Evolutionary conservation across 2,888 invertebrate species (phyloP), one percentile per base, ranked within the genome.

Genomic region (Eudemis profundana): DNA sequence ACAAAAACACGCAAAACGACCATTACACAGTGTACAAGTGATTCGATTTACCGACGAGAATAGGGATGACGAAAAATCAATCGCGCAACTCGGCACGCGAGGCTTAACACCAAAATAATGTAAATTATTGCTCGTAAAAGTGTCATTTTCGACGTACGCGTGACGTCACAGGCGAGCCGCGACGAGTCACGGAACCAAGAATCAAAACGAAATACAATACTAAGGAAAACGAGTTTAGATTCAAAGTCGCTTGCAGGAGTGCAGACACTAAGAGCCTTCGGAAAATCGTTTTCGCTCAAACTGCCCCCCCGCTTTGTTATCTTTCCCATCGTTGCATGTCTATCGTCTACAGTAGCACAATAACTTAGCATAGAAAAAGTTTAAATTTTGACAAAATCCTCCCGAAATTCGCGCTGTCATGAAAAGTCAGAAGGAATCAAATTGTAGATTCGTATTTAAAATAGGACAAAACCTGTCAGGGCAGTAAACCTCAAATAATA

Each of bases 81-180:
- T 91, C 90, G 89, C 83, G 59, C 50, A 51, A 50, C 59, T 81
- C 77, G 79, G 86, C 92, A 90, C 90, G 91, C 92, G 86, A 91
- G 81, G 83, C 86, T 86, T 85, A 85, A 89, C 89, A 88, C 88
- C 88, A 84, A 86, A 88, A 89, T 89, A 89, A 89, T 88, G 89
- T 90, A 90, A 90, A 91, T 91, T 89, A 91, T 90, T 85, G 84
- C 89, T 89, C 89, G 88, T 91, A 90, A 91, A 91, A 87, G 86
- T 90, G 90, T 90, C 91, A 90, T 92, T 90, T 89, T 87, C 85
- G 88, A 87, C 87, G 86, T 88, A 84, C 85, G 82, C 82, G 89
- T 90, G 91, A 91, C 91, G 90, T 91, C 89, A 90, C 77, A 68
- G 73, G 70, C 72, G 66, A 75, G 70, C 70, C 74, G 69, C 74